Conservation (phyloP, 1,140 invertebrate genomes). For the Drosophila ambigua region DNA sequence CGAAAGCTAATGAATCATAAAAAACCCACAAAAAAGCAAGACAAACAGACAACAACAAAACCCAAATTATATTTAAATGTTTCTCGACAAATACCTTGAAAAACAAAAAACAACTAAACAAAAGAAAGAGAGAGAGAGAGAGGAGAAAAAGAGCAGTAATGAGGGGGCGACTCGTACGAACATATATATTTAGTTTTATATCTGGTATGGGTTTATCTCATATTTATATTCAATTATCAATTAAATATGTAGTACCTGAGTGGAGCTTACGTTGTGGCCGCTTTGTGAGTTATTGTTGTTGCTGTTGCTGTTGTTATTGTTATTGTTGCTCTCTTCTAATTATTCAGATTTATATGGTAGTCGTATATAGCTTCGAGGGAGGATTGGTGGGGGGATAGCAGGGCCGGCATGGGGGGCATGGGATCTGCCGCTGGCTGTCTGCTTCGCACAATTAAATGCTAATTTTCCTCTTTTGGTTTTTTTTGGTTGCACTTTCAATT, state of each 20-base stretch:
- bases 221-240: slow-evolving; percentile 7
- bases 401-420: too few species aligned
- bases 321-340: slow-evolving; percentile 31
- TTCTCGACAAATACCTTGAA: slow-evolving; percentile 15
- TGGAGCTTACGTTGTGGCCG: slow-evolving; percentile 40
- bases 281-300: slow-evolving; percentile 16
- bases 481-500: slow-evolving; percentile 49
- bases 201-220: neutral
- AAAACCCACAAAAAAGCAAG: slow-evolving; percentile 20
- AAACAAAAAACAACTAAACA: neutral
- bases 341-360: slow-evolving; percentile 52
- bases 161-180: neutral
- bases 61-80: slow-evolving; percentile 29
- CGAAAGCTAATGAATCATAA: slow-evolving; percentile 23
- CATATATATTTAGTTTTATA: slow-evolving; percentile 6
- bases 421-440: neutral
- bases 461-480: slow-evolving; percentile 13
- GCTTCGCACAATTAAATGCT: slow-evolving; percentile 74
- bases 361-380: slow-evolving; percentile 24
- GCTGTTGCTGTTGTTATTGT: slow-evolving; percentile 7
- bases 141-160: slow-evolving; percentile 8
- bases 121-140: slow-evolving; percentile 12
- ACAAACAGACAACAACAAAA: slow-evolving; percentile 9
- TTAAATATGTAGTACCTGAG: slow-evolving; percentile 44
- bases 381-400: too few species aligned